Evolutionary conservation across 2,888 invertebrate genomes (phyloP).

Genomic region (Scrobipalpa costella): DNA sequence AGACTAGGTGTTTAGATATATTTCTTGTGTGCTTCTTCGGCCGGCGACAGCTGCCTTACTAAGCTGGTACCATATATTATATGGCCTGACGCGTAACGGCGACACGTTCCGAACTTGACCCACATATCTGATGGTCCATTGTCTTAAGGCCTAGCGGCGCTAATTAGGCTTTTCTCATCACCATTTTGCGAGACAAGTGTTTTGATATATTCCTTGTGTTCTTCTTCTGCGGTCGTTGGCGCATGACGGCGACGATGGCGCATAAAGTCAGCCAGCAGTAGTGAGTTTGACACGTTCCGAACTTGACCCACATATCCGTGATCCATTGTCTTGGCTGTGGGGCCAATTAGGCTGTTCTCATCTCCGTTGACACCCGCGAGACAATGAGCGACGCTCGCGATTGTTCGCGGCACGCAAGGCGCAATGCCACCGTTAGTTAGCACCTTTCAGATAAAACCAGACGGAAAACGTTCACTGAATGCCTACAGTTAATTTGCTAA

Average conservation of each 20-base stretch:
- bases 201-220: too few species aligned
- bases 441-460: neutral
- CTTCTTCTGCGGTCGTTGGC: too few species aligned
- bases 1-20: slow-evolving; percentile 24
- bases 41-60: too few species aligned
- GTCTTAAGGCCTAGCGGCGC: slow-evolving; percentile 61
- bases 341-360: slow-evolving; percentile 37
- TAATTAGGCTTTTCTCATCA: slow-evolving; percentile 42
- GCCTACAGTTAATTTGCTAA: neutral
- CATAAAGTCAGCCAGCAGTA: too few species aligned
- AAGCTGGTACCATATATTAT: too few species aligned
- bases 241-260: too few species aligned
- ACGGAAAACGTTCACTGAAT: neutral
- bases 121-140: slow-evolving; percentile 68
- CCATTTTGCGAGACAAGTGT: slow-evolving; percentile 33
- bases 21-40: too few species aligned
- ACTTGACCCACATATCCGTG: slow-evolving; percentile 74
- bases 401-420: slow-evolving; percentile 31
- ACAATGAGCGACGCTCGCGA: slow-evolving; percentile 26
- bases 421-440: slow-evolving; percentile 25
- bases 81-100: slow-evolving; percentile 35
- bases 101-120: slow-evolving; percentile 69
- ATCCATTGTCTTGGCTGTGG: slow-evolving; percentile 63
- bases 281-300: slow-evolving; percentile 51
- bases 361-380: slow-evolving; percentile 38